These are phyloP conservation scores for Jacana jacana DNA, from an alignment of 2,113 vertebrate genomes.

Conservation along the genomic window DNA sequence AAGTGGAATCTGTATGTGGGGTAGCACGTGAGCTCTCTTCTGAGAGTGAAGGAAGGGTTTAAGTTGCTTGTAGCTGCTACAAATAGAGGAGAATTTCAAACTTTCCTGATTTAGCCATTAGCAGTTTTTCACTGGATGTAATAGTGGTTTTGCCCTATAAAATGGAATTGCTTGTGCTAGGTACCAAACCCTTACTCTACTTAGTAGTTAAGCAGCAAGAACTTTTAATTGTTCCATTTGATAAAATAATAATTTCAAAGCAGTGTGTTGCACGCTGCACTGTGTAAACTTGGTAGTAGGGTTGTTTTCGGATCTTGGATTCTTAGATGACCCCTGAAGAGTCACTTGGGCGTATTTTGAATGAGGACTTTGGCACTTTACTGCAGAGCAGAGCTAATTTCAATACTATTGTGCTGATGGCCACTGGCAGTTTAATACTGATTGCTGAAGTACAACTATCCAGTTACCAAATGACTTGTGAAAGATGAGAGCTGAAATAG, in stretches of 20 bases:
- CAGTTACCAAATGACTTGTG: neutral
- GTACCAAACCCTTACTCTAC: neutral
- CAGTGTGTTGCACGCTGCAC: rapidly evolving
- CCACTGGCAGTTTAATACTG: neutral
- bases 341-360: neutral
- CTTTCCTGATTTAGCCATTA: neutral
- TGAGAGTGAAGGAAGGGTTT: neutral
- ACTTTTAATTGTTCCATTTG: neutral
- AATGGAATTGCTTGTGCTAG: neutral
- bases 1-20: neutral
- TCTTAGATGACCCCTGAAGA: neutral
- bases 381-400: neutral
- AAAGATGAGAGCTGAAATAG: neutral
- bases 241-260: neutral
- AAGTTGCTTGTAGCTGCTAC: neutral
- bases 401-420: neutral
- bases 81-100: neutral
- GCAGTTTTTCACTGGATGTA: neutral
- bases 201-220: neutral
- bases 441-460: neutral
- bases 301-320: neutral
- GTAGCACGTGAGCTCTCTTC: neutral
- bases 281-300: rapidly evolving
- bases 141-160: neutral
- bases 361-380: neutral